A percentile compares a stretch with the other conserved stretches of the same genome.
Conservation (phyloP, 2,113 vertebrate species). For the Plestiodon gilberti region DNA sequence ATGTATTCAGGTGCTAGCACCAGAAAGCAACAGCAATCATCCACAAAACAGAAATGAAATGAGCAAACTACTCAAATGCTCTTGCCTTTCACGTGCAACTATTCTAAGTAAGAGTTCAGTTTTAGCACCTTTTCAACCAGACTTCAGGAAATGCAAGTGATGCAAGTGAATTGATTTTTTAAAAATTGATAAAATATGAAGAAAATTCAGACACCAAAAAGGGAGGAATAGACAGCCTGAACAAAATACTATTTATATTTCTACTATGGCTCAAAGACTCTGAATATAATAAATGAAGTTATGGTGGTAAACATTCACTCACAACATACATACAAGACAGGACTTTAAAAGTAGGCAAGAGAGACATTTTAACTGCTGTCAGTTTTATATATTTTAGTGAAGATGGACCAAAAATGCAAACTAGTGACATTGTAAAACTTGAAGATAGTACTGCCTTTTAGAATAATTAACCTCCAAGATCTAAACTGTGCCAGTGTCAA, state of each 20-base stretch:
- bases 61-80: not conserved
- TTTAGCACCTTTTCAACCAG: not conserved
- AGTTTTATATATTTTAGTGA: not conserved
- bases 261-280: not conserved
- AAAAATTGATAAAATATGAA: not conserved
- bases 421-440: constrained; percentile 3
- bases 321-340: not conserved
- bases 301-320: not conserved
- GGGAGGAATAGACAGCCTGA: not conserved
- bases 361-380: not conserved
- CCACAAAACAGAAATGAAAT: not conserved
- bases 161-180: not conserved
- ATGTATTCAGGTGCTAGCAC: constrained; percentile 38
- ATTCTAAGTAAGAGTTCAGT: not conserved
- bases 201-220: not conserved
- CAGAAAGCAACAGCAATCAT: not conserved
- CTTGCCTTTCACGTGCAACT: not conserved
- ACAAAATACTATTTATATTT: not conserved
- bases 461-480: constrained; percentile 44
- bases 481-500: constrained; percentile 62
- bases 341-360: not conserved
- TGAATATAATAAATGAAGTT: not conserved
- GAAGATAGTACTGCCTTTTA: constrained; percentile 38
- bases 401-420: constrained; percentile 37
- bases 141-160: not conserved